phyloP scores from a whole-genome alignment of 2,888 invertebrate species.

The Idaea aversata region DNA sequence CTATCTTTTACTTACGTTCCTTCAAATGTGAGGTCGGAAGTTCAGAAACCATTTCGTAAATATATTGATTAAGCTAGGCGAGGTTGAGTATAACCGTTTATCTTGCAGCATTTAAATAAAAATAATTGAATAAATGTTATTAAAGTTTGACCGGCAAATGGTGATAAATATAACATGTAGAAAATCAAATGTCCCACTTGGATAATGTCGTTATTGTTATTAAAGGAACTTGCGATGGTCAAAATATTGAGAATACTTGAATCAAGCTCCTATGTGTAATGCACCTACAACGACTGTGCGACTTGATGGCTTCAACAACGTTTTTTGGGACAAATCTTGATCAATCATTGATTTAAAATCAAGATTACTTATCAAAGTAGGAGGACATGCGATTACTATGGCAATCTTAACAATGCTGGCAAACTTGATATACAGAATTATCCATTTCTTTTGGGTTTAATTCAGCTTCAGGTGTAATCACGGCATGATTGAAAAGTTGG shows the following conservation, averaged over 20 bases:
- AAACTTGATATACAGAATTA: too few relatives aligned
- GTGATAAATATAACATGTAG: conserved; percentile 5
- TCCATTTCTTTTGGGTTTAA: too few relatives aligned
- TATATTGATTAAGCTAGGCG: conserved; percentile 4
- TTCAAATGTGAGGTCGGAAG: conserved; percentile 1
- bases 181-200: neutral
- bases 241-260: neutral
- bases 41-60: conserved; percentile 2
- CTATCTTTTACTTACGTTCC: neutral
- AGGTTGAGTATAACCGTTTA: neutral
- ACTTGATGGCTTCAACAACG: too few relatives aligned
- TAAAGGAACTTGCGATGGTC: neutral
- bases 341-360: too few relatives aligned
- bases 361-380: too few relatives aligned
- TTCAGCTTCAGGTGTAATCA: too few relatives aligned
- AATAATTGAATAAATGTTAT: conserved; percentile 11
- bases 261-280: neutral
- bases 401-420: too few relatives aligned
- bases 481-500: too few relatives aligned
- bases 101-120: conserved; percentile 16
- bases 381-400: too few relatives aligned
- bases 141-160: conserved; percentile 7
- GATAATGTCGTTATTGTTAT: neutral
- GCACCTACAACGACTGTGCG: too few relatives aligned
- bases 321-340: too few relatives aligned